These are phyloP conservation scores for Rhynchotus rufescens DNA, from an alignment of 2,797 vertebrate species.

Conservation along the genomic window DNA sequence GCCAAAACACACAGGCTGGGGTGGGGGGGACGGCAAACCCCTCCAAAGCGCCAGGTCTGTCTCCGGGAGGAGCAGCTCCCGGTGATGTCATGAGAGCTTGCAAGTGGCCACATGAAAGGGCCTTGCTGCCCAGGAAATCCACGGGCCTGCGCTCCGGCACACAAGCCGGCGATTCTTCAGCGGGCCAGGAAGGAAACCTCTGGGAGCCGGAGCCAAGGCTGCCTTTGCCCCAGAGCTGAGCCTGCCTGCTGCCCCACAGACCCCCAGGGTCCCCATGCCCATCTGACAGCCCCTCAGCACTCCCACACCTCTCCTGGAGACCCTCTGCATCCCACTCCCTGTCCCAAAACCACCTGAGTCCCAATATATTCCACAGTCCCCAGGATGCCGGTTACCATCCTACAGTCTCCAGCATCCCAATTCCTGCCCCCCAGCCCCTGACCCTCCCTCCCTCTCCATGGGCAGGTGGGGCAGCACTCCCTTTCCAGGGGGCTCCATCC, in stretches of 20 bases:
- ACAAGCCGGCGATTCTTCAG: slow-evolving; percentile 57
- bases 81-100: slow-evolving; percentile 70
- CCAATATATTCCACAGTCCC: neutral
- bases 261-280: neutral
- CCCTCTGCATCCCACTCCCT: neutral
- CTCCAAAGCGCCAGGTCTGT: slow-evolving; percentile 51
- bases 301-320: neutral
- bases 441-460: neutral
- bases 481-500: neutral
- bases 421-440: neutral
- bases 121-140: slow-evolving; percentile 61
- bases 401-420: neutral
- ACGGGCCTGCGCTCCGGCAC: slow-evolving; percentile 17
- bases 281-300: neutral
- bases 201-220: neutral
- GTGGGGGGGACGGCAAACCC: slow-evolving; percentile 20
- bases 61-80: slow-evolving; percentile 40
- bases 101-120: slow-evolving; percentile 55
- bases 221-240: neutral
- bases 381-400: neutral
- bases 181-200: slow-evolving; percentile 14
- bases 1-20: slow-evolving; percentile 67
- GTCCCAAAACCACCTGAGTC: neutral
- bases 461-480: neutral
- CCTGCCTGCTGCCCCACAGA: neutral